Evolutionary conservation across 92 coral and sea anemone genomes (phyloP).

Genomic region (Scolanthus callimorphus): DNA sequence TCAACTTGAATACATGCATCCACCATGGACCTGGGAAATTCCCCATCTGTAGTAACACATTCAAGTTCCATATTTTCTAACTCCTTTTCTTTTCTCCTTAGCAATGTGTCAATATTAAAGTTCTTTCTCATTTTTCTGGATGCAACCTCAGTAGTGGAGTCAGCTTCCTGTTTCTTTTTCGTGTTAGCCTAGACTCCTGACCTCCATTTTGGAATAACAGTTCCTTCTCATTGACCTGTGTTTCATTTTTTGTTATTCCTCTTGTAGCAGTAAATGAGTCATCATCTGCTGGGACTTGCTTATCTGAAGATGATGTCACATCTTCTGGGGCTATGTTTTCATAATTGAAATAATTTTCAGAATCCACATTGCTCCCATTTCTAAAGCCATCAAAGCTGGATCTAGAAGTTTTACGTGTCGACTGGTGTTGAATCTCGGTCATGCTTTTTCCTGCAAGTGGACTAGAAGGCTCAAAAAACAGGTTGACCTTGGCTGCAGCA

Average conservation of each 20-base stretch:
- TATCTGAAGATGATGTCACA: constrained; percentile 28
- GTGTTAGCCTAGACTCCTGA: constrained; percentile 10
- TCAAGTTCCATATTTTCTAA: constrained; percentile 51
- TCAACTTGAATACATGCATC: constrained; percentile 96
- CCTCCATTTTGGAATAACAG: constrained; percentile 7
- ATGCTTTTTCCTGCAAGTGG: constrained; percentile 90
- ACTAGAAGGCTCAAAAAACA: constrained; percentile 94
- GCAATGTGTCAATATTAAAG: constrained; percentile 35
- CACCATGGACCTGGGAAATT: constrained; percentile 61
- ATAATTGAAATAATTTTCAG: constrained; percentile 12
- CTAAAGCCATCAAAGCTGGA: constrained; percentile 29
- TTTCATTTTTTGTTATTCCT: background rate
- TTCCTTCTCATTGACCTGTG: constrained; percentile 15
- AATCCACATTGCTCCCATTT: constrained; percentile 21
- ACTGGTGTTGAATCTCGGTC: constrained; percentile 81
- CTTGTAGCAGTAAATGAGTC: background rate
- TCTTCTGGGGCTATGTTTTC: constrained; percentile 13
- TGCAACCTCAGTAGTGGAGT: constrained; percentile 71
- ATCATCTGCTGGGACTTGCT: background rate
- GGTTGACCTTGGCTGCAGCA: constrained; percentile 95
- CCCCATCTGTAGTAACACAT: constrained; percentile 78
- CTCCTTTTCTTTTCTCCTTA: constrained; percentile 20
- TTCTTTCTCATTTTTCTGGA: constrained; percentile 41
- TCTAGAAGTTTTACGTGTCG: constrained; percentile 41
- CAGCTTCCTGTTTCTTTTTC: constrained; percentile 70